A percentile compares a stretch with the other conserved stretches of the same genome.
phyloP scores from a whole-genome alignment of 1,140 invertebrate genomes.

The Pygmarrhopalites habei region DNA sequence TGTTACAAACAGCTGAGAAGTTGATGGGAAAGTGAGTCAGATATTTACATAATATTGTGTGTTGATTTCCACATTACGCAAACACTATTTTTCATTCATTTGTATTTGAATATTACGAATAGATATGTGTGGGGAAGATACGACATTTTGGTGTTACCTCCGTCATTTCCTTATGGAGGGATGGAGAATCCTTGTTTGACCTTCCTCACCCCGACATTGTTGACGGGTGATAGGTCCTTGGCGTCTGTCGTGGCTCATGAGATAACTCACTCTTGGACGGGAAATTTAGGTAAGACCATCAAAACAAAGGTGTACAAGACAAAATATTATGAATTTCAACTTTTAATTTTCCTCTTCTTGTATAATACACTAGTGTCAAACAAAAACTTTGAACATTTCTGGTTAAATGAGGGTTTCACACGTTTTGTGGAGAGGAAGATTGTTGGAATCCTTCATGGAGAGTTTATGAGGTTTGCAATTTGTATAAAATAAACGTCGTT shows the following conservation, averaged over 20 bases:
- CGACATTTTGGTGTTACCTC: constrained; percentile 73
- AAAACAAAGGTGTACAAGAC: no score
- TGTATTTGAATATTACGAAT: no score
- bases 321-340: no score
- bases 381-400: constrained; percentile 58
- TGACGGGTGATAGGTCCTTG: constrained; percentile 78
- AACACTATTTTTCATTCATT: neutral
- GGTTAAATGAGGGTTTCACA: constrained; percentile 96
- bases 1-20: constrained; percentile 73
- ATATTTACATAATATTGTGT: neutral
- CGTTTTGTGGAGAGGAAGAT: constrained; percentile 87
- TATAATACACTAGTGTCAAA: constrained; percentile 78
- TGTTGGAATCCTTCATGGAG: constrained; percentile 56
- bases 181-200: constrained; percentile 97
- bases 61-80: neutral
- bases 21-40: constrained; percentile 41
- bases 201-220: constrained; percentile 82
- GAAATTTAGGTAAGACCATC: no score
- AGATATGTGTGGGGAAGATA: neutral
- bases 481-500: neutral
- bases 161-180: constrained; percentile 86
- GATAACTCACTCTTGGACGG: constrained; percentile 53
- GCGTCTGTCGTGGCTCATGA: constrained; percentile 87
- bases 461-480: constrained; percentile 46
- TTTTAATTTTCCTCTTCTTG: no score